These are phyloP conservation scores for Stegodyphus mimosarum DNA, from an alignment of 1,140 invertebrate species.

Conservation along the genomic window DNA sequence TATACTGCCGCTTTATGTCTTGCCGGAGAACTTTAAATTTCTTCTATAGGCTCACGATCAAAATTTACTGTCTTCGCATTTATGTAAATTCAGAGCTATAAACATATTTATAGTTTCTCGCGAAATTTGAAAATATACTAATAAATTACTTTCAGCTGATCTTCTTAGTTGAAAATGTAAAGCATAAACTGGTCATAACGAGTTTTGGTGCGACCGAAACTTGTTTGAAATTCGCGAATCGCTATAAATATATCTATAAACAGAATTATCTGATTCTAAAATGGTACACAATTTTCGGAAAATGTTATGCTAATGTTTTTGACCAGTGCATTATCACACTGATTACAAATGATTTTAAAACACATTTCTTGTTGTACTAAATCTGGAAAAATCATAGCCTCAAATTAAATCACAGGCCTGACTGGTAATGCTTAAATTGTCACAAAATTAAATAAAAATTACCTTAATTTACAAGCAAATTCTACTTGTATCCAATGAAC, in stretches of 20 bases:
- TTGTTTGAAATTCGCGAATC: conserved; percentile 31
- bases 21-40: conserved; percentile 25
- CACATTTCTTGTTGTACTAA: too few relatives aligned
- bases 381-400: too few relatives aligned
- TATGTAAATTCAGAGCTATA: conserved; percentile 48
- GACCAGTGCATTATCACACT: too few relatives aligned
- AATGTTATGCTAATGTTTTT: too few relatives aligned
- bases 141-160: conserved; percentile 39
- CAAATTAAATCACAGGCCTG: too few relatives aligned
- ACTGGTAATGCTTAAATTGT: too few relatives aligned
- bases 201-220: conserved; percentile 7
- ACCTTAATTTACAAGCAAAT: too few relatives aligned
- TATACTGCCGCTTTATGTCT: not conserved
- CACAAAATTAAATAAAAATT: too few relatives aligned
- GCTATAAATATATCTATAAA: conserved; percentile 39
- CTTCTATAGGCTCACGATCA: conserved; percentile 25
- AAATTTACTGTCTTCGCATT: conserved; percentile 43
- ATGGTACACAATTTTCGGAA: too few relatives aligned
- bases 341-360: too few relatives aligned
- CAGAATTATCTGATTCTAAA: too few relatives aligned
- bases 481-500: too few relatives aligned
- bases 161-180: conserved; percentile 23
- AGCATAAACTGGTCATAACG: conserved; percentile 24
- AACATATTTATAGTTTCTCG: conserved; percentile 46
- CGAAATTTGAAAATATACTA: conserved; percentile 25